phyloP scores from a whole-genome alignment of 1,140 invertebrate genomes.

The Cydia amplana region DNA sequence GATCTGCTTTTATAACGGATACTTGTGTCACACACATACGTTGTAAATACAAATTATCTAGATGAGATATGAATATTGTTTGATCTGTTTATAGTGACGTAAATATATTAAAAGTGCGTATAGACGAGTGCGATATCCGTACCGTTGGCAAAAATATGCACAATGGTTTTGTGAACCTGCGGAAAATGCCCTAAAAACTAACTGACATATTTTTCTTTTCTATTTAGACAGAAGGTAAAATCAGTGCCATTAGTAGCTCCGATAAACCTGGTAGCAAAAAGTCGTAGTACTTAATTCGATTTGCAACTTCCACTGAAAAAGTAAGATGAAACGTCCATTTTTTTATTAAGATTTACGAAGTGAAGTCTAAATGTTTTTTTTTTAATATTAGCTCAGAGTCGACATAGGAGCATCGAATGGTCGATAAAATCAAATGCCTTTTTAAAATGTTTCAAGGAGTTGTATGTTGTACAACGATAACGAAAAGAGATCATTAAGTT shows the following conservation, averaged over 20 bases:
- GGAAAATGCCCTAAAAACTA: too few relatives aligned
- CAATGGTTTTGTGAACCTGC: too few relatives aligned
- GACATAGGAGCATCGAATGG: neutral
- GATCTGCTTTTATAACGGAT: too few relatives aligned
- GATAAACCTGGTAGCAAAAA: neutral
- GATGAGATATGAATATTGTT: too few relatives aligned
- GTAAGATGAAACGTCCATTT: neutral
- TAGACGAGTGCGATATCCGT: too few relatives aligned
- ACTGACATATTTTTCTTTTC: neutral
- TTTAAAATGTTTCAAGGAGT: neutral
- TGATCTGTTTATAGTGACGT: too few relatives aligned
- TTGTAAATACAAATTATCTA: too few relatives aligned
- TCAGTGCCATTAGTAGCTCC: neutral
- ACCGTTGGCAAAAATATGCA: neutral
- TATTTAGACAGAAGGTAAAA: neutral
- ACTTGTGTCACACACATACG: too few relatives aligned
- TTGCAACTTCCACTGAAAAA: neutral
- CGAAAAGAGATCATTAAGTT: too few relatives aligned
- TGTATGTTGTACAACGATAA: too few relatives aligned
- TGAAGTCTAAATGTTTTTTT: neutral
- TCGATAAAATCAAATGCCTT: neutral
- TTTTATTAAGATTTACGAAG: slow-evolving; percentile 5
- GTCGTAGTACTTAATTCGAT: neutral
- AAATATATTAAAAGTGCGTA: too few relatives aligned
- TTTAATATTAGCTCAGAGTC: neutral